Evolutionary conservation across 2,888 invertebrate species (phyloP), one percentile per base, ranked within the genome.

Genomic region (Scaptomyza parva): DNA sequence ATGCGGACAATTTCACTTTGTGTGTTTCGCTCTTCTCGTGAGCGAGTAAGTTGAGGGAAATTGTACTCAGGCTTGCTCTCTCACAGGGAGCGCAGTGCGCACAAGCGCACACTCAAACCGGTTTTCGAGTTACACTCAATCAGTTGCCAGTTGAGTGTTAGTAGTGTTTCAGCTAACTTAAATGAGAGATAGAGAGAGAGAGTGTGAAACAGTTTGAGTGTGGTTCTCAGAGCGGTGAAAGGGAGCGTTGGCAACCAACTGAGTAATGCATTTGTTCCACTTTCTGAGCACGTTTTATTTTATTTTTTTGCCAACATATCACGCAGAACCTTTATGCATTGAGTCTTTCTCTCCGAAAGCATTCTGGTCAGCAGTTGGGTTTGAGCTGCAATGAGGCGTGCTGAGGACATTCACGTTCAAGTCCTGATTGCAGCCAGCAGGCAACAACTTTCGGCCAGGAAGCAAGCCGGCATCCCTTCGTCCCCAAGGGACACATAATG

Each of bases 401-500:
- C 62, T 60, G 20, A 62, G 72, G 61, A 58, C 62, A 51, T 53
- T 53, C 66, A 62, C 57, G 63, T 66, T 33, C 50, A 24, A 30
- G 35, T 41, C 20, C 66, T 51, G 41, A 28, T 17, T 50, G 43
- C 51, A 37, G 33, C 47, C 68, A 41, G 54, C 64, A 55, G 52
- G 20, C 33, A 37, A 52, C 48, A 37, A 52, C 48, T 44, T 44
- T 40, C n/a, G 44, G 37, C 39, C 69, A 78, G 83, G 69, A 75
- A 76, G 65, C 62, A 65, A 53, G 76, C 67, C 61, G 65, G 64
- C 64, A 69, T 62, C 67, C 66, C 58, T 37, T 41, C 30, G 43
- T 14, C 35, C 76, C 69, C 79, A n/a, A 45, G 76, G 70, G 86
- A 83, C 80, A 58, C 71, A 86, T 82, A 74, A 83, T 70, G 66